Base-by-base conservation (phyloP, 2,113 vertebrate species). In the Nibea coibor region DNA sequence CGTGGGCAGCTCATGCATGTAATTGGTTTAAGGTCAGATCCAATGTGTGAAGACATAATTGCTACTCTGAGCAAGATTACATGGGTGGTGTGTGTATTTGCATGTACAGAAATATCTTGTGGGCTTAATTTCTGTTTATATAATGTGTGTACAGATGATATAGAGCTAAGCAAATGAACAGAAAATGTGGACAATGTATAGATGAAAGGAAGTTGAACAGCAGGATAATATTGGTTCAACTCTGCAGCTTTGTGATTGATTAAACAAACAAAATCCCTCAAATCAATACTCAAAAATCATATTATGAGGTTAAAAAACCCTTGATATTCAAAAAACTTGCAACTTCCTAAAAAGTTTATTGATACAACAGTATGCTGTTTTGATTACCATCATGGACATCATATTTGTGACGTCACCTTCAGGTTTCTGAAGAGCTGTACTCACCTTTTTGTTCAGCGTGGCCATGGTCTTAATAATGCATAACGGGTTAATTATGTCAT, bases 11-110 rank as follows among this genome's bases (percentile, higher is more conserved):
- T 67, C 61, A 82, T 82, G 81, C 76, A 64, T 78, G 50, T 75
- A 78, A 82, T 78, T 68, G 70, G 71, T 79, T 83, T 58, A 69
- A 79, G 66, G 82, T 75, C 61, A 82, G 42, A 64, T 50, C 77
- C 22, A 80, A 54, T 61, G 42, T 83, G 66, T 80, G 65, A 58
- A 57, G 22, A 80, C 54, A 47, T 71, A 80, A 80, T 73, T 86
- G 56, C 31, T 62, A 64, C 70, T 78, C 63, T 71, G 39, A 80
- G 59, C 26, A 4, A 31, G 48, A 63, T 80, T 24, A 50, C 19
- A 75, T 54, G 50, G 15, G 19, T 10, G 48, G 17, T 12, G 48
- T 39, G 53, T 80, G 26, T 69, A 35, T 69, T 65, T 63, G 56
- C 8, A 39, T 57, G 7, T 61, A 22, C 24, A 59, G 76, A 43